phyloP scores from a whole-genome alignment of 2,888 invertebrate species.

The Apoda limacodes region DNA sequence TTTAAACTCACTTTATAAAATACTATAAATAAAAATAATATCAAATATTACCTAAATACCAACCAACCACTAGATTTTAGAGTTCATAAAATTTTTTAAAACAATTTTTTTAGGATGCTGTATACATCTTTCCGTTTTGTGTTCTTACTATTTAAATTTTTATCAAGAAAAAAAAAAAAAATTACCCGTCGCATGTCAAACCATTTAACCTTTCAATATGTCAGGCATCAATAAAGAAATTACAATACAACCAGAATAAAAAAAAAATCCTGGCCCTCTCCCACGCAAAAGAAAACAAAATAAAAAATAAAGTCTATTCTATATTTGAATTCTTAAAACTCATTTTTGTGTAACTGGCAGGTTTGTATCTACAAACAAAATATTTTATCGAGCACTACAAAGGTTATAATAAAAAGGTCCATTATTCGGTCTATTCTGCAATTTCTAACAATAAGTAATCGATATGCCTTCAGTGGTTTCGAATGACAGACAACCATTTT shows the following conservation, averaged over 20 bases:
- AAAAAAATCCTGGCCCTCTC: too few relatives aligned
- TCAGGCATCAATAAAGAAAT: slow-evolving; percentile 20
- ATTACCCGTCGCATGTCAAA: slow-evolving; percentile 26
- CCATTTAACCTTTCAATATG: slow-evolving; percentile 29
- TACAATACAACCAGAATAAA: slow-evolving; percentile 26
- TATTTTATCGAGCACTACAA: slow-evolving; percentile 25
- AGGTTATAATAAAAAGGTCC: slow-evolving; percentile 40
- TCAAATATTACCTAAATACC: too few relatives aligned
- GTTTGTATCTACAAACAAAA: slow-evolving; percentile 17
- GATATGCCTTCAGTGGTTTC: slow-evolving; percentile 52
- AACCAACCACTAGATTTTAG: too few relatives aligned
- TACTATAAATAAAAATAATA: too few relatives aligned
- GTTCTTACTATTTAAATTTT: too few relatives aligned
- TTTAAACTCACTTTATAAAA: too few relatives aligned
- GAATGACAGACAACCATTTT: slow-evolving; percentile 32
- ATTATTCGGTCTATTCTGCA: slow-evolving; percentile 42
- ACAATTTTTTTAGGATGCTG: too few relatives aligned
- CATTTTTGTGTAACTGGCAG: too few relatives aligned
- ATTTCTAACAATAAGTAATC: slow-evolving; percentile 53
- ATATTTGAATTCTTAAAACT: too few relatives aligned
- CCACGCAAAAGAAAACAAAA: slow-evolving; percentile 22
- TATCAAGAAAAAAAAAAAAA: too few relatives aligned
- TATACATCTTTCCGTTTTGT: too few relatives aligned
- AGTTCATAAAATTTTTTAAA: too few relatives aligned
- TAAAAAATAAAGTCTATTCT: background rate